Evolutionary conservation across 2,797 vertebrate species (phyloP), one percentile per base, ranked within the genome.

Genomic region (Mus spretus): DNA sequence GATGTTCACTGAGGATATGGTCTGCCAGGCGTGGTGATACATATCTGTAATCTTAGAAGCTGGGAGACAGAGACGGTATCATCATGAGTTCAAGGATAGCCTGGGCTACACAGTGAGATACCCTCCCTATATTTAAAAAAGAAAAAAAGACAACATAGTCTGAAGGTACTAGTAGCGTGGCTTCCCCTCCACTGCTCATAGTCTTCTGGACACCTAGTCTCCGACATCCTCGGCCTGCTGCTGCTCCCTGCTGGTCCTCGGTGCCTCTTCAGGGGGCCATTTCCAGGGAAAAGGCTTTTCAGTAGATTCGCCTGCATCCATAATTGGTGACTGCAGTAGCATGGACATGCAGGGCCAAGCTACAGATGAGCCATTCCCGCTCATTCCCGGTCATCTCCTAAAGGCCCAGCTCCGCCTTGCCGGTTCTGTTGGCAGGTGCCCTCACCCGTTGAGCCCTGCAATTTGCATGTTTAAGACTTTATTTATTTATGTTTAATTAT

Each of bases 251-350:
- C 55, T 93, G n/a, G 63, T 83, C 61, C 40, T 47, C 13, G 0
- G 55, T 70, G 79, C 70, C 61, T 31, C 50, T 50, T 81, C 85
- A 40, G 34, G 37, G 4, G 28, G n/a, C 20, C 88, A 8, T 92
- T 50, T 75, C 34, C n/a, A 91, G 55, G 55, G 55, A 92, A 85
- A 79, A 72, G 50, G 34, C 61, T 95, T 87, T 79, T 59, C 2
- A 1, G 47, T 74, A 55, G n/a, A 50, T 61, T 53, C 37, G 24
- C 53, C 44, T 1, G 19, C 70, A 74, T 75, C 17, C 26, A 31
- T 28, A 13, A 70, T 44, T 31, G 53, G 40, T 67, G 20, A 67
- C 44, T 11, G 59, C 2, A 12, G 2, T 4, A 31, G 14, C 61
- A 1, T 0, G 2, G 61, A 22, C 82, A 34, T 34, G 28, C 40